Base-by-base conservation (phyloP, 2,113 vertebrate genomes). In the Amblyornis subalaris region DNA sequence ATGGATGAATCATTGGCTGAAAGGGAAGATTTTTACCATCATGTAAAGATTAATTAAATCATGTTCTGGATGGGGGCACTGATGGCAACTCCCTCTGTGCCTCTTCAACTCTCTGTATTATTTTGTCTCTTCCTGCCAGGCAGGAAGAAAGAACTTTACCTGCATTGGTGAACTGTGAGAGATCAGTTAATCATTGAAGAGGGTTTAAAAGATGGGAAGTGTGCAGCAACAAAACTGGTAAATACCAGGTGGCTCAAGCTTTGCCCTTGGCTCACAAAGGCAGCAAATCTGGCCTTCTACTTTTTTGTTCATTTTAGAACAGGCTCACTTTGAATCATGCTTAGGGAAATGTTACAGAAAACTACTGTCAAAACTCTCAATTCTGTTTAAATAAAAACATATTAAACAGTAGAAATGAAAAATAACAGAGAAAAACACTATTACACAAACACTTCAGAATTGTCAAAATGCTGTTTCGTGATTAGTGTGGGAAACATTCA, bases 121-220 rank as follows among this genome's bases (percentile, higher is more conserved):
- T 40, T 83, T 64, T 50, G 44, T 75, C 60, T 66, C 3, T 45
- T 36, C 40, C 48, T 94, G 51, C 40, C 60, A 86, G 66, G 64
- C 40, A 57, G 20, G 72, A 93, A 81, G 80, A 61, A 89, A 73
- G 36, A 66, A 60, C 53, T 65, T 57, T 75, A 83, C 79, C 75
- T 92, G 69, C 61, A 28, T 42, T 53, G 61, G 53, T 93, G 64
- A 76, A 35, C 55, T 61, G 42, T 67, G 86, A 92, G 84, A 89
- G n/a, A 72, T 26, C 72, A 45, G 84, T 90, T 93, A 89, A 93
- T 87, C 65, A 86, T 22, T 81, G 76, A 90, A 87, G 57, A 71
- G 50, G 36, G 33, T 60, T 71, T 88, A 47, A 66, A 86, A 86
- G 73, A 93, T 48, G 65, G 51, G 60, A 74, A 90, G 24, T 17